These are phyloP conservation scores for Oreohelix idahoensis DNA, from an alignment of 1,140 invertebrate species.

Conservation along the genomic window DNA sequence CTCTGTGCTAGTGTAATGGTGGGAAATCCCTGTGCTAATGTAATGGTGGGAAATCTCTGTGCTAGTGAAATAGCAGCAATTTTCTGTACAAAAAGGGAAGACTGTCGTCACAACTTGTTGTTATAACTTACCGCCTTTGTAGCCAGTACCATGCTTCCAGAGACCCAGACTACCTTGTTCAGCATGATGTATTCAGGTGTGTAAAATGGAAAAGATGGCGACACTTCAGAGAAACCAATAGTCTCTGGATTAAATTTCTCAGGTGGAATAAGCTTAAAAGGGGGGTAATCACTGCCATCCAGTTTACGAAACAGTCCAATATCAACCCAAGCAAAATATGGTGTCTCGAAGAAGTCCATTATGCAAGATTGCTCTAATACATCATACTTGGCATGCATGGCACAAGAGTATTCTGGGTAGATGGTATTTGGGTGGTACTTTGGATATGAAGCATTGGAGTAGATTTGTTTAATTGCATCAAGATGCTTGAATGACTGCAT, in stretches of 20 bases:
- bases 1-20: too few relatives aligned
- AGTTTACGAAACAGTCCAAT: constrained; percentile 60
- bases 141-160: constrained; percentile 57
- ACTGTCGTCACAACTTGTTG: too few relatives aligned
- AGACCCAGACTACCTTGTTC: constrained; percentile 58
- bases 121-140: constrained; percentile 43
- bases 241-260: constrained; percentile 54
- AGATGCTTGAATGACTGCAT: constrained; percentile 59
- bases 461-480: constrained; percentile 52
- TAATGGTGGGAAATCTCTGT: too few relatives aligned
- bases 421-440: constrained; percentile 64
- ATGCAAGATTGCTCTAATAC: constrained; percentile 48
- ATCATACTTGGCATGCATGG: constrained; percentile 68
- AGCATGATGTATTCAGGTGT: constrained; percentile 47
- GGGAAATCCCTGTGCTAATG: too few relatives aligned
- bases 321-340: constrained; percentile 65
- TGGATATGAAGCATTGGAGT: constrained; percentile 55
- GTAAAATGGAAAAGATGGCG: constrained; percentile 42
- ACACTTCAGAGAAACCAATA: constrained; percentile 57
- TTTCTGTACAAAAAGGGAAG: too few relatives aligned
- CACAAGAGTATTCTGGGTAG: constrained; percentile 57
- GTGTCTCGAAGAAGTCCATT: constrained; percentile 53
- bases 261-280: constrained; percentile 58
- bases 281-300: constrained; percentile 42
- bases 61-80: too few relatives aligned